Percentiles rank a stretch among this genome's conserved stretches.
phyloP scores from a whole-genome alignment of 2,797 vertebrate genomes.

The Poecilia velifera region DNA sequence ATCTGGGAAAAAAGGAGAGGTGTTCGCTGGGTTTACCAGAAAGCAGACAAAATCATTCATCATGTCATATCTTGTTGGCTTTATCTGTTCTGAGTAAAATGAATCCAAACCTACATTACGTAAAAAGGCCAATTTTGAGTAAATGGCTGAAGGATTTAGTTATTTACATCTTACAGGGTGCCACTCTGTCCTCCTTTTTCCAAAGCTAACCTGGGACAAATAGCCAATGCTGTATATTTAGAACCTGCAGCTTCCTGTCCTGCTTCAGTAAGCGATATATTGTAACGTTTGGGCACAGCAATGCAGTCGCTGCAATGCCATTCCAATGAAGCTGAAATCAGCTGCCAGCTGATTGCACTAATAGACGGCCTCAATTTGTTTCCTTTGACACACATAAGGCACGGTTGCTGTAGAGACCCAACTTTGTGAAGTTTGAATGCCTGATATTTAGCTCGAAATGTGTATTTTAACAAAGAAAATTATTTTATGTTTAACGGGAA shows the following conservation, averaged over 20 bases:
- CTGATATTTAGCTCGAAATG: neutral
- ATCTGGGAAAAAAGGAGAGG: neutral
- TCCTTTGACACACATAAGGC: neutral
- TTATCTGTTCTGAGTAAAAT: neutral
- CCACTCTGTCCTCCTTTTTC: neutral
- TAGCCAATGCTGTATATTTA: neutral
- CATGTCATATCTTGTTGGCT: neutral
- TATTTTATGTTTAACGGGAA: neutral
- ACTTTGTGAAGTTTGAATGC: neutral
- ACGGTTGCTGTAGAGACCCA: neutral
- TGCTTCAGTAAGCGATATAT: neutral
- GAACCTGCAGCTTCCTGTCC: neutral
- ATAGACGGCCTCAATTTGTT: neutral
- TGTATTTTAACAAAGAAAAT: neutral
- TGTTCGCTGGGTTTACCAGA: neutral
- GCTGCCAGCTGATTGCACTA: neutral
- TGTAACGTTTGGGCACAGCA: neutral
- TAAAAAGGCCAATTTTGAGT: neutral
- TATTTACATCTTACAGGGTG: neutral
- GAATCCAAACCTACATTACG: neutral
- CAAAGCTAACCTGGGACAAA: neutral
- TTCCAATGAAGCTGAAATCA: neutral
- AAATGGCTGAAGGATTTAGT: neutral
- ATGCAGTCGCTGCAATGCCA: neutral
- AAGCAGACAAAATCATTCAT: neutral